These are phyloP conservation scores for Bicyclus anynana DNA, from an alignment of 1,140 invertebrate genomes.

Conservation along the genomic window DNA sequence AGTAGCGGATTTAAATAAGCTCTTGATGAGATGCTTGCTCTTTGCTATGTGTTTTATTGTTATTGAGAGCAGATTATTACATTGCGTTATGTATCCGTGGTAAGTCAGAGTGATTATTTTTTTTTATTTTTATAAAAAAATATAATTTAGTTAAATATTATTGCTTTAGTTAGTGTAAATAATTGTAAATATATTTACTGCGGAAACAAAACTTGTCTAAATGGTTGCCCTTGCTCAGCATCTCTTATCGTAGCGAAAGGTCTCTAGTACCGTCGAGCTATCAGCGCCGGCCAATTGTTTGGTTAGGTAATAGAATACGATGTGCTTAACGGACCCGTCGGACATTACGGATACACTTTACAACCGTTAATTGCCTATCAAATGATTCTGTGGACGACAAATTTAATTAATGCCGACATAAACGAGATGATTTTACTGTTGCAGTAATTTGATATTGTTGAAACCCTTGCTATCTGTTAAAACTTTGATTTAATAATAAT, in stretches of 20 bases:
- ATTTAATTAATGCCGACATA: conserved; percentile 46
- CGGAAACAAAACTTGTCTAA: neutral
- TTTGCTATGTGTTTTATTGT: too few relatives aligned
- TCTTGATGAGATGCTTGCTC: too few relatives aligned
- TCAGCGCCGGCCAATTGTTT: conserved; percentile 60
- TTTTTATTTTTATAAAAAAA: too few relatives aligned
- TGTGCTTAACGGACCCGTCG: conserved; percentile 31
- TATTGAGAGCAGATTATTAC: too few relatives aligned
- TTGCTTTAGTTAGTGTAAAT: too few relatives aligned
- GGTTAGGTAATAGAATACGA: conserved; percentile 59
- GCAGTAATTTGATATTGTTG: conserved; percentile 8
- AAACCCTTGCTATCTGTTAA: too few relatives aligned
- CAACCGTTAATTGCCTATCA: conserved; percentile 58
- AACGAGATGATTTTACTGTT: conserved; percentile 12
- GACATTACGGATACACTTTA: conserved; percentile 47
- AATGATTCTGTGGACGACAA: conserved; percentile 48
- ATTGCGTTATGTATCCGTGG: too few relatives aligned
- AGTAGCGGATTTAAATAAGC: too few relatives aligned
- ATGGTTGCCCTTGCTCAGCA: neutral
- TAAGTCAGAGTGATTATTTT: too few relatives aligned
- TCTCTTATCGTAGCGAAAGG: conserved; percentile 11
- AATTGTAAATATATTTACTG: too few relatives aligned
- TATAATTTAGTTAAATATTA: too few relatives aligned
- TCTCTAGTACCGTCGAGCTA: conserved; percentile 34
- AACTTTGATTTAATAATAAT: neutral